Evolutionary conservation across 2,888 invertebrate species (phyloP), one percentile per base, ranked within the genome.

Genomic region (Drosophila quinaria): DNA sequence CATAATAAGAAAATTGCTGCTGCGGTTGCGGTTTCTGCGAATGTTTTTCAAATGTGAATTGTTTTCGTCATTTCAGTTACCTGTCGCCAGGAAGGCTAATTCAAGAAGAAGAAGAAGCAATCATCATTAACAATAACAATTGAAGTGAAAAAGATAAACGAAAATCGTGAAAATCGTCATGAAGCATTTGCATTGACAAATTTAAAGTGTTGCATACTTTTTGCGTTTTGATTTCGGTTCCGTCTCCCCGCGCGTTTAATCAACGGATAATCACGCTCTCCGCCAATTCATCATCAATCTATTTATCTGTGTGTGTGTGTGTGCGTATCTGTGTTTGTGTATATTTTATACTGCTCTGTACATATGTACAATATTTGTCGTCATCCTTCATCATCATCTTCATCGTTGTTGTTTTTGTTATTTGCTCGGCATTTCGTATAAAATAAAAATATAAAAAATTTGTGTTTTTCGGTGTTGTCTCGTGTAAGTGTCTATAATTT

Each of bases 401-500:
- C 29, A 33, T 52, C 65, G 29, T 60, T 60, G 42, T 54, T 13
- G 29, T 74, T 59, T 61, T 60, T 65, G 61, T 69, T 76, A 65
- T 84, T 80, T 74, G 64, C 44, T 67, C 69, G 61, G 61, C 77
- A 76, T 73, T 46, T 55, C 63, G 60, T 51, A 79, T 79, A 70
- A 77, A 77, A 49, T 63, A 79, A 78, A 73, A 81, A 78, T 76
- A 85, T 85, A 87, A 89, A 51, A 61, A 76, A 76, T 81, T 87
- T 85, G 72, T 85, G 89, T 85, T 87, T 69, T 85, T 85, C 76
- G 84, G 84, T 85, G 84, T 85, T 85, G 84, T 85, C 89, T 85
- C 84, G 84, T 85, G 84, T 85, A 74, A 78, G 89, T 89, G 84
- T 85, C 89, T 89, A 79, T 85, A 84, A 87, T 85, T 89, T 85